phyloP scores from a whole-genome alignment of 2,113 vertebrate species.

The Chloropsis hardwickii region DNA sequence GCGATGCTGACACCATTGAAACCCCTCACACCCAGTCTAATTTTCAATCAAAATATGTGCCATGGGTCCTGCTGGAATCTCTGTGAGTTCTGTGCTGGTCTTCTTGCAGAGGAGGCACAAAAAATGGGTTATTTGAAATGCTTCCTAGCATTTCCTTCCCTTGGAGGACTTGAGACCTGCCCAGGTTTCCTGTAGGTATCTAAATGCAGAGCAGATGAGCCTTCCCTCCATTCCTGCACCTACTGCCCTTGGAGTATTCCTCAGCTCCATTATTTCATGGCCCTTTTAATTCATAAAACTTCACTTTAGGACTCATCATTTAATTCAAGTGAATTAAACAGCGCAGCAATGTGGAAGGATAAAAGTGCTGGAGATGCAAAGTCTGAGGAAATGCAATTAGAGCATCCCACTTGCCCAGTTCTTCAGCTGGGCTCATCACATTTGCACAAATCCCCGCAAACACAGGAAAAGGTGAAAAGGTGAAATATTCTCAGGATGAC shows the following conservation, averaged over 20 bases:
- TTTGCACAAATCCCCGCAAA: background rate
- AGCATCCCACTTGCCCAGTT: background rate
- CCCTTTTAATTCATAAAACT: background rate
- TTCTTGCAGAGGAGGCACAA: background rate
- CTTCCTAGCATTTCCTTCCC: background rate
- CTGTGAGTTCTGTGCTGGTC: background rate
- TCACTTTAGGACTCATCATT: background rate
- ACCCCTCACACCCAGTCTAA: background rate
- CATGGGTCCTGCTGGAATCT: background rate
- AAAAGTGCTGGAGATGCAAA: background rate
- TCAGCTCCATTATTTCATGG: background rate
- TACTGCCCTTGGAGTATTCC: background rate
- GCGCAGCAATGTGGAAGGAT: background rate
- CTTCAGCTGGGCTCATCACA: background rate
- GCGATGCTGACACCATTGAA: background rate
- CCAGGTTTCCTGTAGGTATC: background rate
- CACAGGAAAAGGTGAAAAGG: constrained; percentile 5
- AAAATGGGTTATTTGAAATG: background rate
- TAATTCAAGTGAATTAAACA: background rate
- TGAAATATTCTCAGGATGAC: background rate
- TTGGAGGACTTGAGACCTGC: background rate
- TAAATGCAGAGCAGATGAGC: background rate
- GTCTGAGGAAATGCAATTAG: background rate
- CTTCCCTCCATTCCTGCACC: background rate
- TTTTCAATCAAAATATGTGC: background rate